Evolutionary conservation across 2,113 vertebrate genomes (phyloP).

Genomic region (human (Homo sapiens)): GRCh38 chr6:12506001-12506500

Average conservation of each 20-base stretch:
- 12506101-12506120: neutral
- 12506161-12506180: neutral
- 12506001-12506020: neutral
- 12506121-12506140: neutral
- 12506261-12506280: conserved; percentile 27
- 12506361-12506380: conserved; percentile 19
- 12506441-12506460: conserved; percentile 25
- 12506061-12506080: neutral
- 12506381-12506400: neutral
- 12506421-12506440: neutral
- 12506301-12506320: neutral
- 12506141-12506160: neutral
- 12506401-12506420: neutral
- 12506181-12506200: conserved; percentile 41
- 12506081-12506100: conserved; percentile 33
- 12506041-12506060: neutral
- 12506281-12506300: conserved; percentile 31
- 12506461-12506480: conserved; percentile 12
- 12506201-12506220: conserved; percentile 65
- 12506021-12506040: neutral
- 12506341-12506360: conserved; percentile 10
- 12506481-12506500: conserved; percentile 11
- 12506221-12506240: conserved; percentile 46
- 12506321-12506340: conserved; percentile 1
- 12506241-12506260: conserved; percentile 50